Conservation (phyloP, 1,140 invertebrate genomes). For the Nephila pilipes region DNA sequence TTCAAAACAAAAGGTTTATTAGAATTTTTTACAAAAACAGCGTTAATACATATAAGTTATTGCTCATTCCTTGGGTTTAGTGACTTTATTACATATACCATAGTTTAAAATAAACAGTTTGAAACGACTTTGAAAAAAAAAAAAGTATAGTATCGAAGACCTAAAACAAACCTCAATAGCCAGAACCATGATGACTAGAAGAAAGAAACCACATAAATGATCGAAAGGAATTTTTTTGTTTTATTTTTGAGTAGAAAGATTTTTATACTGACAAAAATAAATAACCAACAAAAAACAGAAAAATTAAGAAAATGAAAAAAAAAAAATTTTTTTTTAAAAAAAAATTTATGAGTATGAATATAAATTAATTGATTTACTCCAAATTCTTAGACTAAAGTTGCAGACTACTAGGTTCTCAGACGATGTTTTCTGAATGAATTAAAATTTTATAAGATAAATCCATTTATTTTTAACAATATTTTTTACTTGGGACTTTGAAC, state of each 20-base stretch:
- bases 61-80: conserved; percentile 39
- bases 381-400: too few relatives aligned
- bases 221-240: background rate
- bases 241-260: background rate
- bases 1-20: conserved; percentile 57
- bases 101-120: conserved; percentile 74
- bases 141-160: background rate
- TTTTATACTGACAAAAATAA: background rate
- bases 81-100: conserved; percentile 43
- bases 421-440: too few relatives aligned
- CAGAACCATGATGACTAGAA: conserved; percentile 61
- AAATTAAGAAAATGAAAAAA: too few relatives aligned
- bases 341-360: too few relatives aligned
- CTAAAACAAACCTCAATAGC: conserved; percentile 28
- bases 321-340: too few relatives aligned
- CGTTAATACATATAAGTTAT: conserved; percentile 68
- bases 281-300: background rate
- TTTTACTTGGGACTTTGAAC: too few relatives aligned
- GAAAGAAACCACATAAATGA: conserved; percentile 2
- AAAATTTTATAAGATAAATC: too few relatives aligned
- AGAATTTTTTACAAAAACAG: conserved; percentile 67
- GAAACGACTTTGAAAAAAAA: conserved; percentile 56
- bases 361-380: too few relatives aligned
- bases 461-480: too few relatives aligned
- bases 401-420: too few relatives aligned